Evolutionary conservation across 2,888 invertebrate species (phyloP).

Genomic region (Drosophila nr. perissopoda): DNA sequence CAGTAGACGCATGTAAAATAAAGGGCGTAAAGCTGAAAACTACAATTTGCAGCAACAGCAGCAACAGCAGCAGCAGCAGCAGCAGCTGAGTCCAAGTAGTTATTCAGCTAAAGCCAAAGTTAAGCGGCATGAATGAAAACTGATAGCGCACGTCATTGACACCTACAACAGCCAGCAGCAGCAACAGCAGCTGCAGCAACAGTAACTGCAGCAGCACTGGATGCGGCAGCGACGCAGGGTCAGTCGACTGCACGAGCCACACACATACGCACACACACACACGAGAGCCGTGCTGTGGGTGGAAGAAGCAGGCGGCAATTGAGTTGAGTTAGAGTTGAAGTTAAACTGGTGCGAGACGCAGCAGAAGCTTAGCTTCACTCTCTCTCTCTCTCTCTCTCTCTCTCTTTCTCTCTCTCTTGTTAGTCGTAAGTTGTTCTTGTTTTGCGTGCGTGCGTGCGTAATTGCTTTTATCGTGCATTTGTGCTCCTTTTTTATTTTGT

Average conservation of each 20-base stretch:
- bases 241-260: slow-evolving; percentile 31
- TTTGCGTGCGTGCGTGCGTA: slow-evolving; percentile 70
- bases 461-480: slow-evolving; percentile 58
- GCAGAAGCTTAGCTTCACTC: slow-evolving; percentile 21
- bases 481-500: slow-evolving; percentile 1
- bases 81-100: slow-evolving; percentile 32
- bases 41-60: slow-evolving; percentile 16
- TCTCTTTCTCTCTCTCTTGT: slow-evolving; percentile 1
- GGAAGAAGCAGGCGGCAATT: slow-evolving; percentile 16
- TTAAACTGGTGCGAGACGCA: slow-evolving; percentile 2
- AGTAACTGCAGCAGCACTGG: not conserved
- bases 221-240: slow-evolving; percentile 10
- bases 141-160: slow-evolving; percentile 79
- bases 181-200: slow-evolving; percentile 14
- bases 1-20: slow-evolving; percentile 53
- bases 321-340: slow-evolving; percentile 4
- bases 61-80: slow-evolving; percentile 15
- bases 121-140: slow-evolving; percentile 72
- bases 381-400: not conserved
- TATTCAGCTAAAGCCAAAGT: slow-evolving; percentile 48
- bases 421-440: slow-evolving; percentile 17
- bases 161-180: slow-evolving; percentile 58
- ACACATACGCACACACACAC: slow-evolving; percentile 8
- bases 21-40: slow-evolving; percentile 27
- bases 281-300: slow-evolving; percentile 14